A percentile compares a stretch with the other conserved stretches of the same genome.
phyloP scores from a whole-genome alignment of 2,113 vertebrate species.

The Trematomus loennbergii region DNA sequence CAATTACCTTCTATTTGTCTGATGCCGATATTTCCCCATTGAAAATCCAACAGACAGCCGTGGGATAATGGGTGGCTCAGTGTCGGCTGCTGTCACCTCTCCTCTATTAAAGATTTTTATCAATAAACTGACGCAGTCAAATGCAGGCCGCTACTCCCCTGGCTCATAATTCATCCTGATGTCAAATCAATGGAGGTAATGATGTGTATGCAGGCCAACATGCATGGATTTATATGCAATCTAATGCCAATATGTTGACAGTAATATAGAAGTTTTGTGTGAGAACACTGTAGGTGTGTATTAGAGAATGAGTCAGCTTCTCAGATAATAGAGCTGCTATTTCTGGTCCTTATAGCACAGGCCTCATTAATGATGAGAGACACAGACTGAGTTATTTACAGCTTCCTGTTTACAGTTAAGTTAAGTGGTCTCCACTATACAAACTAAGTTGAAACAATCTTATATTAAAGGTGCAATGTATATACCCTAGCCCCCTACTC shows the following conservation, averaged over 20 bases:
- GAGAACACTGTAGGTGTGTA: neutral
- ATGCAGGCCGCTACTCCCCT: slow-evolving; percentile 4
- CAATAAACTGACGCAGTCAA: slow-evolving; percentile 35
- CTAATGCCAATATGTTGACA: slow-evolving; percentile 4
- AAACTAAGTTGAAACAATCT: too few species aligned
- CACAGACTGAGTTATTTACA: too few species aligned
- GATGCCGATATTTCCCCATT: slow-evolving; percentile 38
- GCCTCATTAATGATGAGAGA: too few species aligned
- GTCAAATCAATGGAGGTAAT: slow-evolving; percentile 51
- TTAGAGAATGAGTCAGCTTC: too few species aligned
- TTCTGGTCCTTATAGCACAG: too few species aligned
- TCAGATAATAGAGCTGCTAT: too few species aligned
- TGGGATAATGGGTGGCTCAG: slow-evolving; percentile 21
- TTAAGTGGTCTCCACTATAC: too few species aligned
- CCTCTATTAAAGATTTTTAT: slow-evolving; percentile 20
- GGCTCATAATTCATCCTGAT: slow-evolving; percentile 56
- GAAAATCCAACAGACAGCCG: slow-evolving; percentile 7
- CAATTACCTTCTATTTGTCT: slow-evolving; percentile 37
- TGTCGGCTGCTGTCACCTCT: slow-evolving; percentile 9
- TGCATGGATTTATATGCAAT: slow-evolving; percentile 21
- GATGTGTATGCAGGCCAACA: slow-evolving; percentile 16
- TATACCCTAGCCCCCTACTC: too few species aligned
- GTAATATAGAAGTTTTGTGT: neutral
- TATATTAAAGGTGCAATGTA: too few species aligned
- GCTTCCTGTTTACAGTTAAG: too few species aligned